These are phyloP conservation scores for Pao palembangensis DNA, from an alignment of 2,113 vertebrate genomes.

Conservation along the genomic window DNA sequence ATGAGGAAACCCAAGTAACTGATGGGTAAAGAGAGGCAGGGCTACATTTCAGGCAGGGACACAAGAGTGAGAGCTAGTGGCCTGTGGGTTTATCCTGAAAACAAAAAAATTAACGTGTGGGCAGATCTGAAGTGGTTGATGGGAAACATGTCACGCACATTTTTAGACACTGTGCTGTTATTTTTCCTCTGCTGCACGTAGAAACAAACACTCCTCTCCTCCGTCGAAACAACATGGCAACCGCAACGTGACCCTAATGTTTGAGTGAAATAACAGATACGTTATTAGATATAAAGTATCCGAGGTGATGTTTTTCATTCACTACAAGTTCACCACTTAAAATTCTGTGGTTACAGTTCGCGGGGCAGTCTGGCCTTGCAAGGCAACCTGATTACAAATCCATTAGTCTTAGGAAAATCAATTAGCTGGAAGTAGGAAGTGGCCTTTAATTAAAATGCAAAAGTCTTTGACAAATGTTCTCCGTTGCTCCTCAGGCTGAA, in stretches of 20 bases:
- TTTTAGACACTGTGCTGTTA: no score
- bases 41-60: conserved; percentile 28
- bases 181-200: no score
- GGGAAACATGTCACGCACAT: no score
- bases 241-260: no score
- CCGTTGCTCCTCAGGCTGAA: conserved; percentile 13
- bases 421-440: conserved; percentile 14
- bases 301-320: background rate
- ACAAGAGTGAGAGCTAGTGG: conserved; percentile 25
- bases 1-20: background rate
- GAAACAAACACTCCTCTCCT: no score
- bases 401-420: conserved; percentile 27
- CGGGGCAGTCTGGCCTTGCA: conserved; percentile 13
- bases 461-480: conserved; percentile 6
- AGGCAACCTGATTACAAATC: conserved; percentile 28
- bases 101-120: conserved; percentile 40
- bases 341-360: conserved; percentile 19
- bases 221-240: no score
- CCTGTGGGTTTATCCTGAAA: conserved; percentile 35
- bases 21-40: conserved; percentile 9
- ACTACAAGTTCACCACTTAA: conserved; percentile 1
- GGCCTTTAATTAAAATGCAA: conserved; percentile 47
- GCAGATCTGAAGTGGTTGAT: conserved; percentile 49
- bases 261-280: background rate
- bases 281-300: conserved; percentile 6